A percentile compares a stretch with the other conserved stretches of the same genome.
phyloP scores from a whole-genome alignment of 2,797 vertebrate species.

The Micromesistius poutassou region DNA sequence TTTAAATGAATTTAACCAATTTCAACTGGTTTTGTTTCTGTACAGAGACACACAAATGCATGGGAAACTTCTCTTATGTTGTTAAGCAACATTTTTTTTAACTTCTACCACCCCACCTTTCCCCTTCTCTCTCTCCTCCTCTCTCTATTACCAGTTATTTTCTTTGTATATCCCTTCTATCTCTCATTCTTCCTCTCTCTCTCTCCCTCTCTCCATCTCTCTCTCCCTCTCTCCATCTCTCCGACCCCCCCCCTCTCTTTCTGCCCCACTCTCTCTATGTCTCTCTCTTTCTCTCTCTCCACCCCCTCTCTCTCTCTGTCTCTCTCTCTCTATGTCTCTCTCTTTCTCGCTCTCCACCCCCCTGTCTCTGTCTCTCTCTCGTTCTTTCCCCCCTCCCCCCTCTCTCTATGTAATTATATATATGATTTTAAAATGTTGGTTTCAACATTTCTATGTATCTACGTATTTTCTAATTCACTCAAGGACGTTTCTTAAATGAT shows the following conservation, averaged over 20 bases:
- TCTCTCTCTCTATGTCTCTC: too few species aligned
- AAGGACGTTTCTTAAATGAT: slow-evolving; percentile 46
- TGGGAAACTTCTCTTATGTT: slow-evolving; percentile 51
- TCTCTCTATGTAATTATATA: slow-evolving; percentile 21
- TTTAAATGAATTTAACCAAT: neutral
- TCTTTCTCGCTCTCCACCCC: too few species aligned
- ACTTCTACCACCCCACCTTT: slow-evolving; percentile 1
- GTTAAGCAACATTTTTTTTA: slow-evolving; percentile 45
- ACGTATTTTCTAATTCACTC: slow-evolving; percentile 63
- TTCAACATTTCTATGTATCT: slow-evolving; percentile 55
- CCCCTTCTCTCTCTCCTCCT: neutral
- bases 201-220: too few species aligned
- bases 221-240: too few species aligned
- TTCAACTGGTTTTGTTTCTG: slow-evolving; percentile 31
- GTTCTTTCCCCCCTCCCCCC: too few species aligned
- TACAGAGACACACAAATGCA: slow-evolving; percentile 57
- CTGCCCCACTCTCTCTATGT: too few species aligned
- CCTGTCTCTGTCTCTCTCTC: too few species aligned
- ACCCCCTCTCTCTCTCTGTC: too few species aligned
- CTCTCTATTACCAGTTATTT: neutral
- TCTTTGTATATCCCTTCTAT: neutral
- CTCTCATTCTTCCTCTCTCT: neutral
- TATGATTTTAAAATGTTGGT: slow-evolving; percentile 48
- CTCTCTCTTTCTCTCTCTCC: too few species aligned
- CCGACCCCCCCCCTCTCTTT: too few species aligned